These are phyloP conservation scores for Oopsacas minuta DNA, from an alignment of 37 sponge, comb jelly and placozoan species.

Conservation along the genomic window DNA sequence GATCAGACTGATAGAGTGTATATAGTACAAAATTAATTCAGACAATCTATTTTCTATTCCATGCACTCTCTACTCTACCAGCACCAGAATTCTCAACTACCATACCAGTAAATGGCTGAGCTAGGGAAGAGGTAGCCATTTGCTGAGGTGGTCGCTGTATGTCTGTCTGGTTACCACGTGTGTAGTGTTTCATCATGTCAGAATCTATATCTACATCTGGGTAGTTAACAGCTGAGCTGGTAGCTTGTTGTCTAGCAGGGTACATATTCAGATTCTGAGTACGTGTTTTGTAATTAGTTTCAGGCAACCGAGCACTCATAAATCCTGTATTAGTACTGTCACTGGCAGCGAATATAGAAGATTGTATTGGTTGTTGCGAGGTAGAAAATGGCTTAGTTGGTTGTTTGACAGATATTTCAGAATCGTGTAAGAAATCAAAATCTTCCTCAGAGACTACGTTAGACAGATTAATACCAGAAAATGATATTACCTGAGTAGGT, in stretches of 20 bases:
- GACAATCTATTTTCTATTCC: not conserved
- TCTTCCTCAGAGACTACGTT: not conserved
- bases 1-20: not conserved
- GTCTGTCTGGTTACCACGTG: too few relatives aligned
- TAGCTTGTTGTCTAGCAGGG: not conserved
- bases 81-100: not conserved
- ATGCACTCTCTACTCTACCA: not conserved
- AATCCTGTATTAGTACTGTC: not conserved
- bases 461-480: not conserved
- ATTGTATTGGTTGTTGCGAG: not conserved
- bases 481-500: not conserved
- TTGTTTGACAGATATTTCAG: not conserved
- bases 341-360: not conserved
- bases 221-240: not conserved
- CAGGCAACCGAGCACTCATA: not conserved
- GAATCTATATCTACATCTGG: not conserved
- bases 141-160: not conserved
- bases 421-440: constrained; percentile 15
- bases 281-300: not conserved
- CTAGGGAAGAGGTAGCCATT: not conserved
- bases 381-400: not conserved
- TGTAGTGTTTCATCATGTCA: too few relatives aligned
- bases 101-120: not conserved
- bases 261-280: not conserved
- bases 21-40: not conserved